phyloP scores from a whole-genome alignment of 2,113 vertebrate species.

The Stercorarius parasiticus region DNA sequence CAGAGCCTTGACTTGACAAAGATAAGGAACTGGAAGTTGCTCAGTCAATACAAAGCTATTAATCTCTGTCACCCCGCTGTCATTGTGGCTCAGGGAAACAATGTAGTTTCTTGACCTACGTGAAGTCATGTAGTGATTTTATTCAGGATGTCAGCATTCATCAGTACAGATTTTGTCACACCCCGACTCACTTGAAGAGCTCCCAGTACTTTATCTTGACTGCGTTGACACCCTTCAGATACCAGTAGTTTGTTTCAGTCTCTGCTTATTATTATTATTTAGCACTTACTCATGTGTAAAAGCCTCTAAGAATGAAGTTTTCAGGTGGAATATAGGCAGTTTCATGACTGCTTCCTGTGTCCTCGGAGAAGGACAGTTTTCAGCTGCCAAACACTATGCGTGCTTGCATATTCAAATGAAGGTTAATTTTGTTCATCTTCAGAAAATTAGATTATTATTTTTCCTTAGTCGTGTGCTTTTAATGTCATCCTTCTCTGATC shows the following conservation, averaged over 20 bases:
- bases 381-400: constrained; percentile 31
- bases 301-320: constrained; percentile 60
- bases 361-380: constrained; percentile 49
- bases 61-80: constrained; percentile 97
- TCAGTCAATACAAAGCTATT: constrained; percentile 98
- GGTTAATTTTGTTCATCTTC: constrained; percentile 68
- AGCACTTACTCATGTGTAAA: constrained; percentile 73
- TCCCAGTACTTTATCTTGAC: constrained; percentile 75
- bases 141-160: constrained; percentile 84
- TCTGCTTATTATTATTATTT: constrained; percentile 75
- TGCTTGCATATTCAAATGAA: constrained; percentile 72
- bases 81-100: constrained; percentile 81
- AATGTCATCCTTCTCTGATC: constrained; percentile 48
- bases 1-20: constrained; percentile 89
- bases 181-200: constrained; percentile 71
- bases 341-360: constrained; percentile 1
- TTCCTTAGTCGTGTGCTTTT: background rate
- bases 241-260: constrained; percentile 58
- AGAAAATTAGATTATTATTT: constrained; percentile 68
- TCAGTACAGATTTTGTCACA: constrained; percentile 82
- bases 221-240: constrained; percentile 70
- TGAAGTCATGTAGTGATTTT: constrained; percentile 80
- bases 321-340: constrained; percentile 29
- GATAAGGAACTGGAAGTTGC: constrained; percentile 97
- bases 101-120: constrained; percentile 85